Base-by-base conservation (phyloP, 2,888 invertebrate genomes). In the Tiliacea citrago region DNA sequence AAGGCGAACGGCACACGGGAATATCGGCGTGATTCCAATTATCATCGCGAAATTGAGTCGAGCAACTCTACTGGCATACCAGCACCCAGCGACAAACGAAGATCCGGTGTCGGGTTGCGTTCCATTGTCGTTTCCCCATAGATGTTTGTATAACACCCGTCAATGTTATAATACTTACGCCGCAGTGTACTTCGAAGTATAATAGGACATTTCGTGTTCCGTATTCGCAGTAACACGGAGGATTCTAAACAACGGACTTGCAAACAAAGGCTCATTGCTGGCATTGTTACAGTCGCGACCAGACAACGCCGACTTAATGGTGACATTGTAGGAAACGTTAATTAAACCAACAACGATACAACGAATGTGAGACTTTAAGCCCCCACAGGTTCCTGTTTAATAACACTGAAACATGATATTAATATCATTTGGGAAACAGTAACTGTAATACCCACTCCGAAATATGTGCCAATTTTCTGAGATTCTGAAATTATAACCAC, bases 291-390 rank as follows among this genome's bases (percentile, higher is more conserved):
- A 90, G 86, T 85, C 80, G 82, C 91, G 90, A 88, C 88, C 90
- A 91, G 90, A 92, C 92, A 91, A 92, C 92, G 87, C 87, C 86
- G 92, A 91, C 93, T 94, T 95, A 95, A 95, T 94, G 93, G 92
- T 94, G 94, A 95, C 95, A 95, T 93, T 92, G 92, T 92, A 94
- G 94, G 93, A 94, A 94, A 93, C 91, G 93, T 95, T 95, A 94
- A 95, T 95, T 95, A 95, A 94, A 93, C 90, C 92, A 91, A 93
- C 93, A 92, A 91, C 92, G 91, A 91, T 91, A 88, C 91, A 86
- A 87, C 88, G 90, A 91, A 92, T 92, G 91, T 91, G 92, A 92
- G 92, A 91, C 78, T 91, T 92, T 92, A 89, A 90, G 90, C 88
- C 86, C 88, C 81, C 76, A 72, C 83, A 82, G 87, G 87, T 83